Conservation (phyloP, 1,140 invertebrate genomes). For the Magallana ariakensis region DNA sequence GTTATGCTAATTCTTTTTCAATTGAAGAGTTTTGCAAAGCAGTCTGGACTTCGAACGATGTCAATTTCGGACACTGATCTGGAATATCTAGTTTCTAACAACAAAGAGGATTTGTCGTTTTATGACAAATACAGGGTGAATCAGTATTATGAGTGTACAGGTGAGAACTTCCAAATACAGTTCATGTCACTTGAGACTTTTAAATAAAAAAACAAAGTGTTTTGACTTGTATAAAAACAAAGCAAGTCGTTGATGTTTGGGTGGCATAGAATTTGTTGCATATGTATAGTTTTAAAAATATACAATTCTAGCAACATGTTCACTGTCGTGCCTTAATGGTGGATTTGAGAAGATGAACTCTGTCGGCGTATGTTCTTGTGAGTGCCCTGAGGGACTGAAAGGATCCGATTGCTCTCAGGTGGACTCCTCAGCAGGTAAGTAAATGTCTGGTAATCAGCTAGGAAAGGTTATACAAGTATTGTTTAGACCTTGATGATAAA, state of each 20-base stretch:
- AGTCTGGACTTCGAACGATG: not conserved
- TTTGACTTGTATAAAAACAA: no score
- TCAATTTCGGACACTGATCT: not conserved
- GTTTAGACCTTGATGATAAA: no score
- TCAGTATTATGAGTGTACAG: not conserved
- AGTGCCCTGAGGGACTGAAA: not conserved
- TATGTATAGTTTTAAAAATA: no score
- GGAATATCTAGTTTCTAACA: conserved; percentile 8
- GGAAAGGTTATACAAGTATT: no score
- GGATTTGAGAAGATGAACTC: conserved; percentile 22
- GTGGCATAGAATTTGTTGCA: no score
- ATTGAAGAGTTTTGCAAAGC: not conserved
- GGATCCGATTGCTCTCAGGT: not conserved
- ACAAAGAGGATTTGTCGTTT: not conserved
- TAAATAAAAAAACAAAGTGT: no score
- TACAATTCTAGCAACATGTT: not conserved
- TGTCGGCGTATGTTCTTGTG: not conserved
- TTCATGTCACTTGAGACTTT: no score
- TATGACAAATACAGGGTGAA: not conserved
- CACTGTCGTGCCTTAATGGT: not conserved
- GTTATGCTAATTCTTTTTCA: not conserved
- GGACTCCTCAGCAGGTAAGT: not conserved
- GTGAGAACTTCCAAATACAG: not conserved
- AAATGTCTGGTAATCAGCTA: no score
- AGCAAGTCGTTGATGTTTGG: no score